phyloP scores from a whole-genome alignment of 2,113 vertebrate species.

The Oreochromis spilurus region DNA sequence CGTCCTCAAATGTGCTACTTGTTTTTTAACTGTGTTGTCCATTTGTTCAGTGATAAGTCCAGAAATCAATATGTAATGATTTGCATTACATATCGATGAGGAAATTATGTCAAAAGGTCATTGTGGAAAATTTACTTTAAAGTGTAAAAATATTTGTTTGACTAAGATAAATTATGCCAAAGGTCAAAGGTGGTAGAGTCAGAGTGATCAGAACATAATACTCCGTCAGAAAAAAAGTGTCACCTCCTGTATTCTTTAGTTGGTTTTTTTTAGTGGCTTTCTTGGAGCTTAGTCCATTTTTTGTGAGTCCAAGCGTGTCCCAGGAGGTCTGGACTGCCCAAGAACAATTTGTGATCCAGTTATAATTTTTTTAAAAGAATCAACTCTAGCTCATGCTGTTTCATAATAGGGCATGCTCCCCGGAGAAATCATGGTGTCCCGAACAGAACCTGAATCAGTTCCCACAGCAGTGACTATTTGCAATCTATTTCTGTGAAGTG shows the following conservation, averaged over 20 bases:
- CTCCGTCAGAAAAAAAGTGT: background rate
- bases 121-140: background rate
- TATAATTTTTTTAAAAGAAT: background rate
- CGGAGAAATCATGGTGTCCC: background rate
- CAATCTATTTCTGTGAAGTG: constrained; percentile 14
- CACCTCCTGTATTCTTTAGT: background rate
- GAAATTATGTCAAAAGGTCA: background rate
- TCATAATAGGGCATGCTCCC: constrained; percentile 6
- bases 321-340: background rate
- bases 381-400: background rate
- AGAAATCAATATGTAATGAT: background rate
- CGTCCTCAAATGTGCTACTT: background rate
- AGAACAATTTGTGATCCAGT: background rate
- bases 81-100: background rate
- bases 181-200: background rate
- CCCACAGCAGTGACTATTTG: background rate
- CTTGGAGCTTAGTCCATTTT: background rate
- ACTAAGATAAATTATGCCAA: background rate
- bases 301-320: background rate
- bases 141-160: background rate
- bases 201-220: background rate
- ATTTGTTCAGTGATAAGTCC: background rate
- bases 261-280: background rate
- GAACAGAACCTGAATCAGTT: background rate
- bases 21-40: background rate